Evolutionary conservation across 53 echinoderm and acorn worm species (phyloP).

Genomic region (Henricia sp.): DNA sequence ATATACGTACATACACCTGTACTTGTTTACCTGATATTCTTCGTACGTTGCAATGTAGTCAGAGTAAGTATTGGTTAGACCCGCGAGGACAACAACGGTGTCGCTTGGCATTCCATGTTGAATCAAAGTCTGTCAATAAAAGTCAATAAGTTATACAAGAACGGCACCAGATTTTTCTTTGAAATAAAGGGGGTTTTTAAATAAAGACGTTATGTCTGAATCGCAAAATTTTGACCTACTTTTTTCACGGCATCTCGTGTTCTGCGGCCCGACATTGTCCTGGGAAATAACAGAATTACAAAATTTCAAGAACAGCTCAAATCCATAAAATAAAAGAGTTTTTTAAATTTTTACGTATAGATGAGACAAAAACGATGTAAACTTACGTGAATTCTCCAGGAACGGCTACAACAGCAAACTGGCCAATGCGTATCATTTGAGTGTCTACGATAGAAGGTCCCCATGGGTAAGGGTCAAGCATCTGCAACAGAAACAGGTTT

Average conservation of each 20-base stretch:
- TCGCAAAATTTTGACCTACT: constrained; percentile 14
- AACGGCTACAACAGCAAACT: constrained; percentile 80
- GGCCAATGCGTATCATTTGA: constrained; percentile 86
- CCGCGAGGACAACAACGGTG: constrained; percentile 83
- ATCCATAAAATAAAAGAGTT: background rate
- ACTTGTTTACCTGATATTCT: constrained; percentile 90
- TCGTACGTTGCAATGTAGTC: constrained; percentile 89
- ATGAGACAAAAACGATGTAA: background rate
- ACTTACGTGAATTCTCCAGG: constrained; percentile 98
- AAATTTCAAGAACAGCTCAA: background rate
- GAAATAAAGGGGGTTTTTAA: background rate
- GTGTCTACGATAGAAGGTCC: constrained; percentile 92
- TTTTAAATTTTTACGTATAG: background rate
- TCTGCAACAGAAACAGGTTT: too few relatives aligned
- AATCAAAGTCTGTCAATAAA: constrained; percentile 66
- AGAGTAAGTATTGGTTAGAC: constrained; percentile 86
- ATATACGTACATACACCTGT: too few relatives aligned
- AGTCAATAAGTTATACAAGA: background rate
- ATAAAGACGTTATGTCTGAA: background rate
- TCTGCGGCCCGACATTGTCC: constrained; percentile 95
- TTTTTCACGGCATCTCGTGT: constrained; percentile 69
- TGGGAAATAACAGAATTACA: constrained; percentile 12
- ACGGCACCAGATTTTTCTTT: background rate
- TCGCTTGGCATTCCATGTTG: constrained; percentile 62
- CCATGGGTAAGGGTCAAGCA: constrained; percentile 86